A percentile compares a stretch with the other conserved stretches of the same genome.
These are phyloP conservation scores for Pangasius djambal DNA, from an alignment of 2,797 vertebrate species.

Conservation along the genomic window DNA sequence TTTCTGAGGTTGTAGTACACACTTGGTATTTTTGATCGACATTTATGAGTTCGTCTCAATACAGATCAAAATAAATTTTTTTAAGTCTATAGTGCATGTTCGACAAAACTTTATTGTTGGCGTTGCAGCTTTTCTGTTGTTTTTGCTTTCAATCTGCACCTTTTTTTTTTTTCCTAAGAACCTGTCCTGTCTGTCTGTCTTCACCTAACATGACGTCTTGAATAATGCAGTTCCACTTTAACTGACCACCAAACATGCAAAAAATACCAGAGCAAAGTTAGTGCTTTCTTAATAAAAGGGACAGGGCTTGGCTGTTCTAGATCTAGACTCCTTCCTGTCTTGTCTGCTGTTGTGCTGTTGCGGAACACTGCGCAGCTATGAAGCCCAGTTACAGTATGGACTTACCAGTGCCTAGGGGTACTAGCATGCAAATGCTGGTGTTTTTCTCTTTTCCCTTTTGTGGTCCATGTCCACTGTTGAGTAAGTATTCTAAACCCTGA, in stretches of 20 bases:
- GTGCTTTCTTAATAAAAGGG: slow-evolving; percentile 48
- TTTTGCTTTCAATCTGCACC: slow-evolving; percentile 72
- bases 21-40: neutral
- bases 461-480: slow-evolving; percentile 59
- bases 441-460: slow-evolving; percentile 53
- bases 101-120: slow-evolving; percentile 64
- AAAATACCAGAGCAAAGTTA: slow-evolving; percentile 74
- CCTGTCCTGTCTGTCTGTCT: slow-evolving; percentile 69
- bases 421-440: slow-evolving; percentile 76
- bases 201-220: slow-evolving; percentile 70
- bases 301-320: slow-evolving; percentile 71
- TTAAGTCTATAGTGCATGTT: slow-evolving; percentile 69
- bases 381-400: slow-evolving; percentile 86
- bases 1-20: neutral
- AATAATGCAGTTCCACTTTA: slow-evolving; percentile 68
- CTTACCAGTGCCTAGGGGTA: slow-evolving; percentile 87
- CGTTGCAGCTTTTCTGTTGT: slow-evolving; percentile 65
- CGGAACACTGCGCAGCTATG: slow-evolving; percentile 79
- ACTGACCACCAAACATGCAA: slow-evolving; percentile 74
- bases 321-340: slow-evolving; percentile 77
- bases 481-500: slow-evolving; percentile 72
- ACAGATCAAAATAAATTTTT: neutral
- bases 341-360: slow-evolving; percentile 88
- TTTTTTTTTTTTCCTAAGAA: slow-evolving; percentile 62
- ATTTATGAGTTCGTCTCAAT: neutral